Evolutionary conservation across 2,888 invertebrate genomes (phyloP).

Genomic region (Melanargia galathea): DNA sequence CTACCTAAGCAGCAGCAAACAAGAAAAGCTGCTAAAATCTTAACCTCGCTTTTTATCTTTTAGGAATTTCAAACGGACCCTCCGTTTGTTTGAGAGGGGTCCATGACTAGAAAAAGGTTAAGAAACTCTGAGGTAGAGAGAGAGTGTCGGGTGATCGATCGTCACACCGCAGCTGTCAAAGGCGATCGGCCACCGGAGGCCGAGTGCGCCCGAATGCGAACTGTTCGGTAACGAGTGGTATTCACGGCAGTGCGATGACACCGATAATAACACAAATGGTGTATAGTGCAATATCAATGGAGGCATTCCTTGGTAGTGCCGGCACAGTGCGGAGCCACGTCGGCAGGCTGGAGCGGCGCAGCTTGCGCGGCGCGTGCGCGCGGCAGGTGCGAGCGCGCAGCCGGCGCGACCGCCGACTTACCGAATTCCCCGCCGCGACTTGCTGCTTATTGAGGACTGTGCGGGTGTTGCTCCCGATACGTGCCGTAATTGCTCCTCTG

Average conservation of each 20-base stretch:
- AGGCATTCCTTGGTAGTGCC: conserved; percentile 44
- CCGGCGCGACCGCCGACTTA: conserved; percentile 68
- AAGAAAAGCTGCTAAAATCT: too few relatives aligned
- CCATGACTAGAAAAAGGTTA: too few relatives aligned
- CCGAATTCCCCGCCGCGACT: conserved; percentile 61
- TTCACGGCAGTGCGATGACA: conserved; percentile 47
- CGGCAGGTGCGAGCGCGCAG: conserved; percentile 73
- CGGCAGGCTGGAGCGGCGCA: conserved; percentile 37
- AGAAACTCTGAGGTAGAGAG: too few relatives aligned
- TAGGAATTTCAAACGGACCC: too few relatives aligned
- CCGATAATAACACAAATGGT: conserved; percentile 44
- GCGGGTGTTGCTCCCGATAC: conserved; percentile 44
- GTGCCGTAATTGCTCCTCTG: conserved; percentile 39
- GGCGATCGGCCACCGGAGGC: too few relatives aligned
- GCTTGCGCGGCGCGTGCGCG: conserved; percentile 49
- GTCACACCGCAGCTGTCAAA: too few relatives aligned
- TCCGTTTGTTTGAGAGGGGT: too few relatives aligned
- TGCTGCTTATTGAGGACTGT: conserved; percentile 59
- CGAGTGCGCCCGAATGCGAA: conserved; percentile 11
- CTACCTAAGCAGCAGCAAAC: too few relatives aligned
- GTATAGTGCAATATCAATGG: conserved; percentile 47
- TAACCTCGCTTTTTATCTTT: too few relatives aligned
- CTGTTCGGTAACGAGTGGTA: conserved; percentile 41
- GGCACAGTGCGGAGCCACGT: conserved; percentile 39
- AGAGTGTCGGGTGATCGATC: background rate